Conservation (phyloP, 2,888 invertebrate genomes). For the Cephus rjabovi region DNA sequence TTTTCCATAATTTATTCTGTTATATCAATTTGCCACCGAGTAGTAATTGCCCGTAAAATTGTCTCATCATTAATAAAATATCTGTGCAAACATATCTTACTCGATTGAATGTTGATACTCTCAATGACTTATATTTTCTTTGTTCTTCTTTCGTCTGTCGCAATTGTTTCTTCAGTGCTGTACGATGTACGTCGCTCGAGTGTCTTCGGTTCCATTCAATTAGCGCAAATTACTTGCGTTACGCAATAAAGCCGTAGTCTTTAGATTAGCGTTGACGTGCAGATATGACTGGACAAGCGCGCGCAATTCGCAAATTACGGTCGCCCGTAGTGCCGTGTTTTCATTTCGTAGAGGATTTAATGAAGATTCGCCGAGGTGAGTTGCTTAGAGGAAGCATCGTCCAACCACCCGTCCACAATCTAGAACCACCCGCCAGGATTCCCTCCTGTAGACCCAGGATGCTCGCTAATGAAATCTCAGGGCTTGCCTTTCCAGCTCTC, state of each 20-base stretch:
- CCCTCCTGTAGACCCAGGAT: not conserved
- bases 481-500: not conserved
- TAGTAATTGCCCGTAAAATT: not conserved
- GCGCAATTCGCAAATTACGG: constrained; percentile 28
- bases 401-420: not conserved
- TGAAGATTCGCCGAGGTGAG: constrained; percentile 27
- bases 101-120: not conserved
- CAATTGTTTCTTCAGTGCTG: not conserved
- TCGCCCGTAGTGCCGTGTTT: constrained; percentile 24
- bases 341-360: constrained; percentile 26
- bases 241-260: constrained; percentile 2
- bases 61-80: not conserved
- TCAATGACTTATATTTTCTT: not conserved
- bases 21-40: not conserved
- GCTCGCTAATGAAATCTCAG: not conserved
- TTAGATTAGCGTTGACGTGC: not conserved
- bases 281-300: constrained; percentile 11
- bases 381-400: not conserved
- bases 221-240: constrained; percentile 27
- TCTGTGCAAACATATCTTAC: not conserved
- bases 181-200: not conserved
- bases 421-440: not conserved
- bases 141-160: not conserved
- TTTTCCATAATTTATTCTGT: not conserved
- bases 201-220: constrained; percentile 21